Evolutionary conservation across 2,888 invertebrate species (phyloP).

Genomic region (Fragum fragum): DNA sequence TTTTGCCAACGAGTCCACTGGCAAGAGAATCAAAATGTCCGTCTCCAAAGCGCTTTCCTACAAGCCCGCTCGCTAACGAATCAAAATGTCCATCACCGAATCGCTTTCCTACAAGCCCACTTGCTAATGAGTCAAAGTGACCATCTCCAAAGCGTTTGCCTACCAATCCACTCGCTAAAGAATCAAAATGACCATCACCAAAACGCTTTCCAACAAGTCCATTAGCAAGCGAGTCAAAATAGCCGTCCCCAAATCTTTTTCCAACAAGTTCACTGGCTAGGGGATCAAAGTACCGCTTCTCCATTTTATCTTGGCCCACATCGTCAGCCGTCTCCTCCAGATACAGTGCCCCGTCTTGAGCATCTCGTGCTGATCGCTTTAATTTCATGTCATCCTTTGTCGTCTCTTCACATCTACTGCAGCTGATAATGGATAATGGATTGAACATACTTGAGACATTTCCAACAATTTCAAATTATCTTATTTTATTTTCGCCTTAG

Average conservation of each 20-base stretch:
- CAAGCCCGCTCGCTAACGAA: constrained; percentile 22
- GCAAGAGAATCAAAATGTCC: constrained; percentile 28
- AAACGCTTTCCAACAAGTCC: constrained; percentile 36
- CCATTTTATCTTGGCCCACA: constrained; percentile 9
- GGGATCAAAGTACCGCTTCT: constrained; percentile 33
- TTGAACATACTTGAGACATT: too few species aligned
- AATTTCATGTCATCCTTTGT: constrained; percentile 7
- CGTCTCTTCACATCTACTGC: neutral
- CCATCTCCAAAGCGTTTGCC: constrained; percentile 39
- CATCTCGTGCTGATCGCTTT: constrained; percentile 11
- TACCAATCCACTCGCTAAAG: constrained; percentile 30
- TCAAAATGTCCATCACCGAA: constrained; percentile 28
- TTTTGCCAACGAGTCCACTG: constrained; percentile 30
- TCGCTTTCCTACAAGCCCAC: constrained; percentile 46
- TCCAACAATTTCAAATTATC: too few species aligned
- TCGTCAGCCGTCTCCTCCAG: neutral
- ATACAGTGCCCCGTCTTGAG: neutral
- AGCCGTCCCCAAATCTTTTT: constrained; percentile 19
- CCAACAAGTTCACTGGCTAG: constrained; percentile 28
- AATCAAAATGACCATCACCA: constrained; percentile 25
- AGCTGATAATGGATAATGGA: neutral
- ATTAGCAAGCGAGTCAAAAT: constrained; percentile 25
- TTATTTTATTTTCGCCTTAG: too few species aligned
- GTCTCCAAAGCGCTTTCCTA: constrained; percentile 33
- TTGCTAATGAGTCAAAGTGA: constrained; percentile 41